Percentiles rank a stretch among this genome's conserved stretches.
phyloP scores from a whole-genome alignment of 2,797 vertebrate species.

The Phyllotis vaccarum region DNA sequence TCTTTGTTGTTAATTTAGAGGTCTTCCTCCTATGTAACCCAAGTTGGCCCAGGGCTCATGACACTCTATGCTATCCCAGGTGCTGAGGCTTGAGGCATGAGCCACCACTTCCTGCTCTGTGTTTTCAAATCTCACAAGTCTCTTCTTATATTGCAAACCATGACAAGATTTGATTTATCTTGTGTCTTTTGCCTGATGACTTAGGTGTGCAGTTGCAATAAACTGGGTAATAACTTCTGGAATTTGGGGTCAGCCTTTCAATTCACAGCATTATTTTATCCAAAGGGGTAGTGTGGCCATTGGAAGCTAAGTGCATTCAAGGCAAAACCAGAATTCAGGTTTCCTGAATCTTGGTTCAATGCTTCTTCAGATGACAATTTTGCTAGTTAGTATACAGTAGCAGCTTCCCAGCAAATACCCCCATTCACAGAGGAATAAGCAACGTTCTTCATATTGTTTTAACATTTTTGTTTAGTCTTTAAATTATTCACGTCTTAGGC shows the following conservation, averaged over 20 bases:
- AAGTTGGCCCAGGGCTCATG: not conserved
- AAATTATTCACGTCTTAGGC: not conserved
- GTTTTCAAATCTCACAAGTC: too few relatives aligned
- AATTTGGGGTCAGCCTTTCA: not conserved
- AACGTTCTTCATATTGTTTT: not conserved
- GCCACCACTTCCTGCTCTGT: not conserved
- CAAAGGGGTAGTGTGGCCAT: not conserved
- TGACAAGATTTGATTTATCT: not conserved
- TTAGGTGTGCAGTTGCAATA: not conserved
- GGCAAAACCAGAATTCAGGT: not conserved
- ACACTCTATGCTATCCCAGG: not conserved
- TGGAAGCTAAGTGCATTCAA: not conserved
- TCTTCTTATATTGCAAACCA: too few relatives aligned
- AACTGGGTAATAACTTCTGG: not conserved
- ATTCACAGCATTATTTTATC: not conserved
- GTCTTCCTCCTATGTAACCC: not conserved
- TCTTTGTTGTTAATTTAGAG: not conserved
- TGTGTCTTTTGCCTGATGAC: not conserved
- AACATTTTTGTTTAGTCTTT: not conserved
- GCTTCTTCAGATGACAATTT: not conserved
- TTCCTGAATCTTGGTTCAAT: not conserved
- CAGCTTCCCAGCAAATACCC: not conserved
- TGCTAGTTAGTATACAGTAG: not conserved
- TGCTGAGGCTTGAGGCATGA: not conserved
- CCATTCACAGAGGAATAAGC: not conserved